Conservation (phyloP, 2,113 vertebrate species). For the Alaudala cheleensis region DNA sequence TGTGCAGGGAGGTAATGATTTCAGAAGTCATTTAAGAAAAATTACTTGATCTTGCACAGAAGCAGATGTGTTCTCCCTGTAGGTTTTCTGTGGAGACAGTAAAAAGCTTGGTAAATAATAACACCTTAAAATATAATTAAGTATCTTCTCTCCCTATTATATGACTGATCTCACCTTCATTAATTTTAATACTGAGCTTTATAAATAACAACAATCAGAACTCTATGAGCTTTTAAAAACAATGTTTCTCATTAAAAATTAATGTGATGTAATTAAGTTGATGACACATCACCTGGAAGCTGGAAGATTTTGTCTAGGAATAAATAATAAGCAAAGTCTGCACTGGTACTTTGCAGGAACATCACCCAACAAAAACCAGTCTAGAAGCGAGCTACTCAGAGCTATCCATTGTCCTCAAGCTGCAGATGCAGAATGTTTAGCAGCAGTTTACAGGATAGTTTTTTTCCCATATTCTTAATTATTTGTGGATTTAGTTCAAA, state of each 20-base stretch:
- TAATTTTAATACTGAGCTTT: background rate
- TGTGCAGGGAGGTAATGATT: background rate
- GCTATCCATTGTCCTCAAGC: conserved; percentile 5
- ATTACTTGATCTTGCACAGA: background rate
- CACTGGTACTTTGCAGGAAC: background rate
- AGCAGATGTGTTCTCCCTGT: background rate
- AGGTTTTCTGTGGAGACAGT: background rate
- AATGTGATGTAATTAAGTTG: background rate
- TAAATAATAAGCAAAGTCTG: background rate
- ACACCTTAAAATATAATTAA: background rate
- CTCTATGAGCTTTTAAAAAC: background rate
- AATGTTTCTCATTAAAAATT: background rate
- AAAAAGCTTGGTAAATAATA: background rate
- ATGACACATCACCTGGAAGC: background rate
- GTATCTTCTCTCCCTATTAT: background rate
- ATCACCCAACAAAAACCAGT: background rate
- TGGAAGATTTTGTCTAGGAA: background rate
- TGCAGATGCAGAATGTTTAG: conserved; percentile 4
- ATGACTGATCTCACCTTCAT: background rate
- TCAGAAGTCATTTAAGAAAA: background rate
- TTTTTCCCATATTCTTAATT: background rate
- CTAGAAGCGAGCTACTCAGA: background rate
- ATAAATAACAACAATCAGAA: background rate
- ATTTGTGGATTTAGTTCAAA: conserved; percentile 39
- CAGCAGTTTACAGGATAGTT: background rate